Evolutionary conservation across 2,113 vertebrate genomes (phyloP), one percentile per base, ranked within the genome.

Genomic region (Caloenas nicobarica): DNA sequence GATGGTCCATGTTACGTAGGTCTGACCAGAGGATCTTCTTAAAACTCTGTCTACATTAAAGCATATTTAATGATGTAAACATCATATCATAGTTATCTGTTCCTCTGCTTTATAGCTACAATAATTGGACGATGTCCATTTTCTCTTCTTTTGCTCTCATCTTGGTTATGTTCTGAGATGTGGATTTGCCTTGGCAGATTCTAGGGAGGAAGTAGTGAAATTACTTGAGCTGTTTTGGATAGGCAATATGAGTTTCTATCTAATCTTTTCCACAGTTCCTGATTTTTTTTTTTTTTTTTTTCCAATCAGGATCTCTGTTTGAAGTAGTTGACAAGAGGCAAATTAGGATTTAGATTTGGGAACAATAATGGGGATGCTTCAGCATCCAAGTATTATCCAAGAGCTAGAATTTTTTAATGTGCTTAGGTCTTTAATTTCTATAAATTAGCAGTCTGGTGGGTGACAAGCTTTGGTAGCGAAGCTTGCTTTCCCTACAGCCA

Each of bases 181-280:
- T 84, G 86, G 57, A 74, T 93, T 92, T 95, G 51, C 65, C 74
- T 91, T 93, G 85, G 68, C 74, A 86, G 46, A 66, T 86, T 62
- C 66, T 26, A 38, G 33, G 57, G 62, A 93, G 64, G 92, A 88
- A 95, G 79, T 38, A 77, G 72, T 83, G 92, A 81, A 86, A 60
- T 86, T 93, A 72, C n/a, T 72, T 60, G 86, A 79, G 57, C 74
- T 79, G 44, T 21, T 95, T 89, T 82, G 78, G 88, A 71, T 48
- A 74, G 73, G 33, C 64, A 56, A 21, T 14, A 29, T 48, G 51
- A 46, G n/a, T 78, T 86, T 42, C 88, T 68, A 24, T 3, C 7
- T 74, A 88, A 38, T 64, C 23, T 90, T 76, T 82, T 54, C 29
- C 15, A 13, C 28, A 29, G 36, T 26, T 74, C 17, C 38, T 42